Conservation (phyloP, 2,113 vertebrate genomes). For the Nibea albiflora region DNA sequence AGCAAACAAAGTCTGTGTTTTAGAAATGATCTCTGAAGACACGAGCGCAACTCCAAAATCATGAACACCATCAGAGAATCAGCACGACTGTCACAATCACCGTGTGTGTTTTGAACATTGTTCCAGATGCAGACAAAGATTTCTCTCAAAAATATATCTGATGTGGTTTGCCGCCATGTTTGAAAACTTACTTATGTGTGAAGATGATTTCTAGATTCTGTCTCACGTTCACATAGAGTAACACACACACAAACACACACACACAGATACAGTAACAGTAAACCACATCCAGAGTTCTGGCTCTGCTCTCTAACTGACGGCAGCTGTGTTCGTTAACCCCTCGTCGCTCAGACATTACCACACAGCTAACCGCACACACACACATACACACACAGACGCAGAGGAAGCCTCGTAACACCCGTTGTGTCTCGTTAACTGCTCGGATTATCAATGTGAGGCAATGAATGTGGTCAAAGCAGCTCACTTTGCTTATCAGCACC, state of each 20-base stretch:
- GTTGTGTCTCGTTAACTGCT: conserved; percentile 65
- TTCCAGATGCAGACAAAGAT: neutral
- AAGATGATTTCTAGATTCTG: conserved; percentile 3
- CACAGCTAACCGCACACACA: conserved; percentile 57
- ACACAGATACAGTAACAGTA: conserved; percentile 53
- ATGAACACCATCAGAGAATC: neutral
- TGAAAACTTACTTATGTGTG: neutral
- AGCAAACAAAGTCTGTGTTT: too few relatives aligned
- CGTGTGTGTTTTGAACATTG: neutral
- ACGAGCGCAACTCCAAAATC: too few relatives aligned
- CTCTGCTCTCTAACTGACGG: conserved; percentile 68
- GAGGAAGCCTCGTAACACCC: conserved; percentile 46
- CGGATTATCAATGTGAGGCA: conserved; percentile 59
- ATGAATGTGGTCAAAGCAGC: conserved; percentile 51
- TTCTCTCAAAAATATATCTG: neutral
- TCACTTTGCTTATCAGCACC: conserved; percentile 50
- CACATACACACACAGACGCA: conserved; percentile 31
- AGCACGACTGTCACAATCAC: neutral
- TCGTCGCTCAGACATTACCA: conserved; percentile 66
- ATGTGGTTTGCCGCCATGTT: neutral
- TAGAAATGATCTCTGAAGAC: too few relatives aligned
- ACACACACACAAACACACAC: conserved; percentile 33
- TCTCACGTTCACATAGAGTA: neutral
- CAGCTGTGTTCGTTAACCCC: conserved; percentile 77
- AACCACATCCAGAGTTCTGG: conserved; percentile 69